Evolutionary conservation across 2,113 vertebrate species (phyloP), one percentile per base, ranked within the genome.

Genomic region (Osmerus mordax): DNA sequence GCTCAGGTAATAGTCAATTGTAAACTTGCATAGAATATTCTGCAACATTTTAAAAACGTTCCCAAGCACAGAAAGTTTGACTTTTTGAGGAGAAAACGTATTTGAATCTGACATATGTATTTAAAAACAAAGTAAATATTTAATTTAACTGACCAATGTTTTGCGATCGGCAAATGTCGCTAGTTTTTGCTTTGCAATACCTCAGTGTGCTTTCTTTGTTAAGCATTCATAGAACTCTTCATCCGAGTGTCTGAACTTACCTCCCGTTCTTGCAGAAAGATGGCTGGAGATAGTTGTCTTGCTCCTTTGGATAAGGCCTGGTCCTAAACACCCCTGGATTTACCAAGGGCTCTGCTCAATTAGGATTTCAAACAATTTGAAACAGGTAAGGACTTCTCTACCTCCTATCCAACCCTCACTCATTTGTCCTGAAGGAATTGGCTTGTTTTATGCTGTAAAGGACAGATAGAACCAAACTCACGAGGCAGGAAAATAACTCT

Each of bases 401-500:
- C 66, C 41, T 29, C 61, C 70, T 21, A 36, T 61, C 36, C 64
- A n/a, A 72, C 55, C 29, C 3, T 70, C 13, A 14, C 69, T 78
- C 55, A 29, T 74, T 76, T 62, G 65, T 68, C 87, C 72, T 18
- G 62, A 62, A 71, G 79, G 60, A 67, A 73, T 76, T 41, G 15
- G 81, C 77, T 78, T 83, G 76, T 84, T 81, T 67, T 74, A 60
- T 47, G 25, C 25, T 28, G 71, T 65, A 62, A 61, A 47, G 67
- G 65, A 79, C 83, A 82, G 87, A 83, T 86, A 84, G 83, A 88
- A 68, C 80, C 83, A 47, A 69, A 75, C 80, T 73, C 84, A 79
- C 55, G 32, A 71, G 74, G 65, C 77, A 74, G 67, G 67, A 82
- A 86, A 84, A 90, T 84, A 84, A 73, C 59, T 79, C 80, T 79